These are phyloP conservation scores for Pollenia griseotomentosa DNA, from an alignment of 2,888 invertebrate species.

Conservation along the genomic window DNA sequence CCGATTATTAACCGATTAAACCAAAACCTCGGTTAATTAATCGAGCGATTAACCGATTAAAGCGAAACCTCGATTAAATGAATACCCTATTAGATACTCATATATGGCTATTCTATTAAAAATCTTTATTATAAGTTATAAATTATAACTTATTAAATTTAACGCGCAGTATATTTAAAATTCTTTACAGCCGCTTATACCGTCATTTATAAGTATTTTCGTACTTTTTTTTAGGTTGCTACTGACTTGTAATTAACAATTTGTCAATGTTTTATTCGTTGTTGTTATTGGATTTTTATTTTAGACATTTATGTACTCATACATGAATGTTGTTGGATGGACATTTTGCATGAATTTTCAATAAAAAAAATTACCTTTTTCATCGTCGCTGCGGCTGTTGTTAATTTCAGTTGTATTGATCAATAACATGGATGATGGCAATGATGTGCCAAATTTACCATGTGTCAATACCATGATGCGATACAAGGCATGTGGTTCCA, in stretches of 20 bases:
- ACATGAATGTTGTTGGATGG: not conserved
- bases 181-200: too few relatives aligned
- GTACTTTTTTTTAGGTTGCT: conserved; percentile 12
- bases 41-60: too few relatives aligned
- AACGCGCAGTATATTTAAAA: too few relatives aligned
- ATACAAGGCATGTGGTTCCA: conserved; percentile 89
- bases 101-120: too few relatives aligned
- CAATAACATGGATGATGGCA: conserved; percentile 92
- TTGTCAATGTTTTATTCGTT: conserved; percentile 47
- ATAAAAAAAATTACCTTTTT: conserved; percentile 77
- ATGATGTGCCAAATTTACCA: conserved; percentile 91
- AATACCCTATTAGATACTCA: too few relatives aligned
- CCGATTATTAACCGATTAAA: too few relatives aligned
- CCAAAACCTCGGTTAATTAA: too few relatives aligned
- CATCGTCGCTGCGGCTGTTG: conserved; percentile 44
- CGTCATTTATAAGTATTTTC: not conserved
- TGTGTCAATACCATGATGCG: conserved; percentile 92
- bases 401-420: conserved; percentile 87
- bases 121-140: too few relatives aligned
- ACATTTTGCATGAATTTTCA: conserved; percentile 19
- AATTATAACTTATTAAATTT: too few relatives aligned
- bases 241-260: conserved; percentile 65
- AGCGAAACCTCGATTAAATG: too few relatives aligned
- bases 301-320: not conserved
- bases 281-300: conserved; percentile 26